Conservation (phyloP, 2,113 vertebrate species). For the Aepyceros melampus region DNA sequence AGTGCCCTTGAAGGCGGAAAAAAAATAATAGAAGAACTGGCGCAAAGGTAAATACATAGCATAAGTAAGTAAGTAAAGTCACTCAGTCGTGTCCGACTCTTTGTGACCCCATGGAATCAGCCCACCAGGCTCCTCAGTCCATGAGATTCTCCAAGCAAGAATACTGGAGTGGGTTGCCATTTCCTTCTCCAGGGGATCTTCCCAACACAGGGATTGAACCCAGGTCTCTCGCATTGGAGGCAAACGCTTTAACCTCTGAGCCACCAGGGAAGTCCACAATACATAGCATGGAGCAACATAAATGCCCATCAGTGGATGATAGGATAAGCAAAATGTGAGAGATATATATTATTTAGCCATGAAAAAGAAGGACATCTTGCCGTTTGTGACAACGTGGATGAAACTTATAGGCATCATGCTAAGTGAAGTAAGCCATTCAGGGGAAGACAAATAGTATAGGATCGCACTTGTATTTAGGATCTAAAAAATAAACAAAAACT, state of each 20-base stretch:
- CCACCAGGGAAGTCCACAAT: no score
- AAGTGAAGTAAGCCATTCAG: not conserved
- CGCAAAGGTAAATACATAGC: not conserved
- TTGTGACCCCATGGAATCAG: no score
- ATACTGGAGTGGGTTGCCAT: no score
- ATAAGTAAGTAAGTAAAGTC: no score
- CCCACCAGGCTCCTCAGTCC: no score
- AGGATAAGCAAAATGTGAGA: not conserved
- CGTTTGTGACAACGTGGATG: not conserved
- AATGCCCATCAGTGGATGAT: not conserved
- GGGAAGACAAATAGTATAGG: not conserved
- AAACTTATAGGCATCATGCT: not conserved
- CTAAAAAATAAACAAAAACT: not conserved
- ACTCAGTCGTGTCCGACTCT: no score
- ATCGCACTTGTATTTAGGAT: not conserved
- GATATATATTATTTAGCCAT: not conserved
- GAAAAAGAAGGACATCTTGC: not conserved
- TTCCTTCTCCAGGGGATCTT: no score
- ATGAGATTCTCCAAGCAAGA: no score
- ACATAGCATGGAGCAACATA: not conserved
- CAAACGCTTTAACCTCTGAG: no score
- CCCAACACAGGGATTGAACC: no score
- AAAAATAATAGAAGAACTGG: not conserved
- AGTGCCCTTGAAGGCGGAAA: not conserved
- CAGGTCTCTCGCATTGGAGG: no score